Evolutionary conservation across 2,888 invertebrate species (phyloP), one percentile per base, ranked within the genome.

Genomic region (Ornithoptera priamus): DNA sequence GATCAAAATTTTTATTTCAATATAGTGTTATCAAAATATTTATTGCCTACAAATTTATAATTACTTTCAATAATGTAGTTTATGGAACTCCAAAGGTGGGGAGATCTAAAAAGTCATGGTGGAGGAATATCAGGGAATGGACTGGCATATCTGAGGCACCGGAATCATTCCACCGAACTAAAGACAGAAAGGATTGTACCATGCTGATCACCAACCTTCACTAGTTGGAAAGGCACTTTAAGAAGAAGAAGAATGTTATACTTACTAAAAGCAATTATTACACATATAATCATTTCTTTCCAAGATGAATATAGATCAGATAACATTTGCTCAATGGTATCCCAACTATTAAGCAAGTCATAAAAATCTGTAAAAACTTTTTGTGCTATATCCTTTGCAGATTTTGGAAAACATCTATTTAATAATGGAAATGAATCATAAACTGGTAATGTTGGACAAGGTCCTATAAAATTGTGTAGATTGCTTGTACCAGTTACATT

Each of bases 281-380:
- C 95, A 79, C 98, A 94, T 53, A 94, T 94, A 65, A 97, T 93
- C 88, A 99, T 96, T 85, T 97, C 95, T 80, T 94, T 95, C 97
- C 98, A 98, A 57, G 97, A 96, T 72, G 95, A 95, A 82, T 97
- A 97, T 10, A 99, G 92, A 89, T 99, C 98, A 65, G 96, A 95
- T 53, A 98, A 90, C 84, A 98, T 95, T 89, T 98, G 97, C 86
- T 98, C 97, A 77, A 97, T 94, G 50, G 96, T 94, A 84, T 97
- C 97, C 96, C 97, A 97, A 77, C 96, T 96, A 82, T 98, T 98
- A 61, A 98, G 93, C 77, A 97, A 92, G 7, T 95, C 95, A 87
- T 97, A 97, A 76, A 98, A 94, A 83, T 96, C 95, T 64, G 93
- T 93, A 71, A 95, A 93, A 39, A 96, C 92, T 74, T 94, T 93